Conservation (phyloP, 2,888 invertebrate genomes). For the Venusia cambrica region DNA sequence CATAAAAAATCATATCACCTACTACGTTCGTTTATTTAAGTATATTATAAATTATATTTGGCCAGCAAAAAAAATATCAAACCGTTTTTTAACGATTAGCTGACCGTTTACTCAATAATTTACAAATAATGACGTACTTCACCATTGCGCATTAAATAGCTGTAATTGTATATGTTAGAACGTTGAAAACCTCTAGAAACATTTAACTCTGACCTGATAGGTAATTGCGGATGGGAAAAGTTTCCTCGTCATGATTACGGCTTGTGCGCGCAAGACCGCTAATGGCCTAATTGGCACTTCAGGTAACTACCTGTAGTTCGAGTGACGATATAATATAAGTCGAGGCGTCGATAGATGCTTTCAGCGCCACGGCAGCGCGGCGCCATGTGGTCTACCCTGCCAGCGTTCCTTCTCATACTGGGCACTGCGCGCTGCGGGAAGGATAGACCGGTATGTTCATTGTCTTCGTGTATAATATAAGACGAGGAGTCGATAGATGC, state of each 20-base stretch:
- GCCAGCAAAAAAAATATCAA: no score
- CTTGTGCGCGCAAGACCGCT: slow-evolving; percentile 46
- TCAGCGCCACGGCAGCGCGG: slow-evolving; percentile 38
- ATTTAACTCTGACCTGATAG: slow-evolving; percentile 40
- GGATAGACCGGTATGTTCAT: slow-evolving; percentile 57
- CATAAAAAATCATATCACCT: no score
- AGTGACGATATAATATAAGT: slow-evolving; percentile 21
- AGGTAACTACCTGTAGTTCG: slow-evolving; percentile 44
- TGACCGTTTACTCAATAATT: no score
- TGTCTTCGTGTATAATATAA: neutral
- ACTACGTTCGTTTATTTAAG: no score
- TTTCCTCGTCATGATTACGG: slow-evolving; percentile 59
- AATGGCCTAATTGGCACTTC: slow-evolving; percentile 55
- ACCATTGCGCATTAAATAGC: no score
- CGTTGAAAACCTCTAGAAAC: slow-evolving; percentile 12
- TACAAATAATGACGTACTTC: no score
- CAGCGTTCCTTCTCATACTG: slow-evolving; percentile 45
- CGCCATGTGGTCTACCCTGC: slow-evolving; percentile 59
- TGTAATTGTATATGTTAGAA: neutral
- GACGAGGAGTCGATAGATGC: no score
- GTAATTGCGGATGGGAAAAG: slow-evolving; percentile 51
- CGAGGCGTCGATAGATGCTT: slow-evolving; percentile 14
- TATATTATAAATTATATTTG: no score
- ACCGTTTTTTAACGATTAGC: no score
- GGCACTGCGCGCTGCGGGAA: slow-evolving; percentile 47